Evolutionary conservation across 2,797 vertebrate genomes (phyloP).

Genomic region (Sphaeramia orbicularis): DNA sequence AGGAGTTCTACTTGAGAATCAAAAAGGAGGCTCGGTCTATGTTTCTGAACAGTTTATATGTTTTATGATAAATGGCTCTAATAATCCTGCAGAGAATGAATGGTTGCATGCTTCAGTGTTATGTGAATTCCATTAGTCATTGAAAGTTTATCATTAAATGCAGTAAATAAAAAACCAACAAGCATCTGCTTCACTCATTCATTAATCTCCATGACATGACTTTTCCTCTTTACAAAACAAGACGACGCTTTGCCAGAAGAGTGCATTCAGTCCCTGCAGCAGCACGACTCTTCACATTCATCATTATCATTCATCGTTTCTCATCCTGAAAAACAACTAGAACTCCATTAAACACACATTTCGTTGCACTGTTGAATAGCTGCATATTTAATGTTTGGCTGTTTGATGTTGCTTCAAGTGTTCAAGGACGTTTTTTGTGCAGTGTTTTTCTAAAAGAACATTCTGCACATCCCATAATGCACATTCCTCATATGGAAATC

Average conservation of each 20-base stretch:
- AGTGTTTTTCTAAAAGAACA: constrained; percentile 43
- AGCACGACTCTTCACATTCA: no score
- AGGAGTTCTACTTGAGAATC: neutral
- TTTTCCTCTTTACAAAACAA: neutral
- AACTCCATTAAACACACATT: constrained; percentile 1
- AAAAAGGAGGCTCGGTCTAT: neutral
- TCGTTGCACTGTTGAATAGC: constrained; percentile 20
- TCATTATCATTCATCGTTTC: neutral
- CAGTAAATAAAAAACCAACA: neutral
- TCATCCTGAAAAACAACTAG: neutral
- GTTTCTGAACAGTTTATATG: neutral
- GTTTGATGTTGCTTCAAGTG: constrained; percentile 11
- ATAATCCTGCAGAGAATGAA: neutral
- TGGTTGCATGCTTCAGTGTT: neutral
- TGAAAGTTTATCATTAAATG: neutral
- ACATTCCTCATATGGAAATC: constrained; percentile 71
- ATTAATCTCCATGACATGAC: neutral
- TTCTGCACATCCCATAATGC: constrained; percentile 31
- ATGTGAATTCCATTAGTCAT: constrained; percentile 6
- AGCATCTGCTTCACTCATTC: neutral
- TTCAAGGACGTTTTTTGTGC: constrained; percentile 35
- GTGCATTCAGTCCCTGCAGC: neutral
- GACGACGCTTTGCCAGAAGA: neutral
- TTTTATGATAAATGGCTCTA: neutral
- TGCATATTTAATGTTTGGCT: no score